Conservation (phyloP, 1,140 invertebrate genomes). For the Bradynema listronoti region DNA sequence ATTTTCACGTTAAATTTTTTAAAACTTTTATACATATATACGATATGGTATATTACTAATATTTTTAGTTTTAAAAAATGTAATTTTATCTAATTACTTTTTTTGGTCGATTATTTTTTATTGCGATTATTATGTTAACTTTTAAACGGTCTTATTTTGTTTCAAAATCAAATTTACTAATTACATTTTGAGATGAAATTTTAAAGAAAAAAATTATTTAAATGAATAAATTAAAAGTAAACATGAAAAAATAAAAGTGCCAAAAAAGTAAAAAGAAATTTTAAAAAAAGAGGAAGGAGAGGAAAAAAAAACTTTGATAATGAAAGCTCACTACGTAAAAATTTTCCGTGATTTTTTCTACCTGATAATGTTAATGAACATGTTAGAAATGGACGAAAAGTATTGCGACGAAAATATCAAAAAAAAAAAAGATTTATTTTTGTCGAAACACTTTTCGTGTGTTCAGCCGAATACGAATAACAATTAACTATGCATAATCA, state of each 20-base stretch:
- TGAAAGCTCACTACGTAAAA: background rate
- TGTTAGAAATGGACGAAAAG: background rate
- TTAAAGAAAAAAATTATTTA: conserved; percentile 1
- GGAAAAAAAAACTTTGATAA: background rate
- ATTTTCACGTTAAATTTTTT: too few relatives aligned
- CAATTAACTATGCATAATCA: background rate
- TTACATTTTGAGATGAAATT: background rate
- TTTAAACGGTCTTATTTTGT: too few relatives aligned
- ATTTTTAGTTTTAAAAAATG: too few relatives aligned
- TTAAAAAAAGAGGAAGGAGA: background rate
- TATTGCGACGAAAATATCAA: background rate
- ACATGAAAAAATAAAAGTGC: background rate
- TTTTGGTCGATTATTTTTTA: too few relatives aligned
- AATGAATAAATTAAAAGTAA: background rate
- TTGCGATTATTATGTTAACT: too few relatives aligned
- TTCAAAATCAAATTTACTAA: background rate
- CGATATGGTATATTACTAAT: too few relatives aligned
- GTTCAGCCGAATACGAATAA: background rate
- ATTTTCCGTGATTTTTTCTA: background rate
- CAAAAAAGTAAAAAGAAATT: background rate
- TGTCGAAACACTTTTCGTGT: background rate
- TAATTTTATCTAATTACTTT: too few relatives aligned
- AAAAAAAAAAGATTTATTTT: background rate
- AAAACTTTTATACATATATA: too few relatives aligned
- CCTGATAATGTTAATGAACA: background rate